phyloP scores from a whole-genome alignment of 2,888 invertebrate genomes.

The Archips xylosteana region DNA sequence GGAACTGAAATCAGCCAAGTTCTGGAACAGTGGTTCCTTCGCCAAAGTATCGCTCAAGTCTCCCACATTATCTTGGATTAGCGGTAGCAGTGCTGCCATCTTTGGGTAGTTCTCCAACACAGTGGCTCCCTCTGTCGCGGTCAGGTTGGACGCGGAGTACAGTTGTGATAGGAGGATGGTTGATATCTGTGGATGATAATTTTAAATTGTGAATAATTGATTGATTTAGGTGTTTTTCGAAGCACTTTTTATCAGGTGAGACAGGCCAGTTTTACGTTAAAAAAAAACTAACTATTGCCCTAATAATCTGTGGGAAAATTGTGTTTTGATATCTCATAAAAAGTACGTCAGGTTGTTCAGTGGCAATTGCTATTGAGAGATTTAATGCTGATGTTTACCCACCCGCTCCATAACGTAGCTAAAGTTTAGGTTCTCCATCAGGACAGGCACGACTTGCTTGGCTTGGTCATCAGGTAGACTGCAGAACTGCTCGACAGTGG shows the following conservation, averaged over 20 bases:
- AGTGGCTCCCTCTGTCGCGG: constrained; percentile 70
- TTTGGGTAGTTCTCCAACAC: constrained; percentile 72
- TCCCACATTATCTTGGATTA: constrained; percentile 65
- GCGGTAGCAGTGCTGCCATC: constrained; percentile 74
- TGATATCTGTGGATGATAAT: constrained; percentile 66
- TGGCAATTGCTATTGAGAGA: too few relatives aligned
- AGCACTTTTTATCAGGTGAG: too few relatives aligned
- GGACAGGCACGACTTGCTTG: constrained; percentile 68
- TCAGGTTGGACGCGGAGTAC: constrained; percentile 78
- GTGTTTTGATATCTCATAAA: too few relatives aligned
- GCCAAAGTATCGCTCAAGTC: constrained; percentile 61
- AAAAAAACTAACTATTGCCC: too few relatives aligned
- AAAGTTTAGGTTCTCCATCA: constrained; percentile 77
- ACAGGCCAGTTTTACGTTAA: too few relatives aligned
- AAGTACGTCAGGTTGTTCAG: too few relatives aligned
- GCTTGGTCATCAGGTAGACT: constrained; percentile 67
- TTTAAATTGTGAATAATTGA: neutral
- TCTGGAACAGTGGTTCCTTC: constrained; percentile 67
- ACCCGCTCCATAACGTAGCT: constrained; percentile 68
- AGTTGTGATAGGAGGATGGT: constrained; percentile 74
- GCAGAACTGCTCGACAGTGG: constrained; percentile 79
- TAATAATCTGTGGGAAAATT: too few relatives aligned
- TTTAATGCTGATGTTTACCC: neutral
- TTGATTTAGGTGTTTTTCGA: too few relatives aligned
- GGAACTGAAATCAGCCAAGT: constrained; percentile 60